Base-by-base conservation (phyloP, 2,888 invertebrate genomes). In the Chymomyza procnemis region DNA sequence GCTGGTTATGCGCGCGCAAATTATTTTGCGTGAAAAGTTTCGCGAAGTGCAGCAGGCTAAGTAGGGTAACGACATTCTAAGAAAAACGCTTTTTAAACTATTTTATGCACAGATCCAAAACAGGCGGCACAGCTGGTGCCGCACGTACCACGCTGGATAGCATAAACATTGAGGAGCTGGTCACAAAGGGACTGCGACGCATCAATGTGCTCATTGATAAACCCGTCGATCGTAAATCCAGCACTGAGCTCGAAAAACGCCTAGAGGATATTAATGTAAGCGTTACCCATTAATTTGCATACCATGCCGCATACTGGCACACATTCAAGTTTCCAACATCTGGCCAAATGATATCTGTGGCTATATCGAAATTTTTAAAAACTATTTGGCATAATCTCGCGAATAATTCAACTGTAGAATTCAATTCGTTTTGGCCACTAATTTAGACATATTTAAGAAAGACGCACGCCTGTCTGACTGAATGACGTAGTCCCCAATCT, bases 201-300 rank as follows among this genome's bases (percentile, higher is more conserved):
- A 89, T 90, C 50, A 90, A 89, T 67, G 90, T 90, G 69, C 76
- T 91, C 18, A 88, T 90, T 21, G 90, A 90, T 21, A 90, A 90
- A 62, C 89, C 90, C 18, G 80, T 90, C 1, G 88, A 91, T 75
- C 76, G 81, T 0, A 85, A 80, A 68, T 89, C 90, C 1, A 76
- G 84, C 62, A 79, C 79, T n/a, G 90, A 90, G 22, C 76, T 91
- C 63, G 88, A 89, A 69, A 88, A 88, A 60, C 85, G 91, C 52
- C 78, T 90, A 59, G 80, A 88, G 46, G 91, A 91, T 71, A 90
- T 91, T 63, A 89, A 88, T 78, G 91, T 91, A 79, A 90, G 91
- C 89, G 72, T 62, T 54, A 57, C 59, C 30, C 61, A 67, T 21
- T 56, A 21, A 60, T 22, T 14, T 66, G 63, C 14, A 34, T 4